Evolutionary conservation across 2,113 vertebrate genomes (phyloP).

Genomic region (Menura novaehollandiae): DNA sequence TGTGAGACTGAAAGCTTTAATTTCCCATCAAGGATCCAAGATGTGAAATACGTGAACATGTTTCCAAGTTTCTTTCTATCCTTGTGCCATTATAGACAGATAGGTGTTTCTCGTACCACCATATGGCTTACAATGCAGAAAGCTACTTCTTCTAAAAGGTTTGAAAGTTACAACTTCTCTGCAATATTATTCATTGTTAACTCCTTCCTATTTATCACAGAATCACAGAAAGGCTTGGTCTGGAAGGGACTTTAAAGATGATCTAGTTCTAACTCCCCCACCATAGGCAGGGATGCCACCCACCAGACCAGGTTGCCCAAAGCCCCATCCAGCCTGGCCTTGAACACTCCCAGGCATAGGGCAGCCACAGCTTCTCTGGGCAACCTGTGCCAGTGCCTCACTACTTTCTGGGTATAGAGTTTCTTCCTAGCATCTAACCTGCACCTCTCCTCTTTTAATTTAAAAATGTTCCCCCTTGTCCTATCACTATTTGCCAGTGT

Average conservation of each 20-base stretch:
- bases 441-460: not conserved
- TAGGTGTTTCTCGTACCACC: constrained; percentile 28
- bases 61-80: constrained; percentile 11
- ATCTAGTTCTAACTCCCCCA: not conserved
- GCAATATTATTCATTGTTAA: not conserved
- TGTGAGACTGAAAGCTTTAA: constrained; percentile 52
- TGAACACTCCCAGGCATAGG: not conserved
- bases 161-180: not conserved
- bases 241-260: not conserved
- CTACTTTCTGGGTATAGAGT: not conserved
- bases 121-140: not conserved
- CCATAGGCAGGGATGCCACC: not conserved
- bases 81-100: not conserved
- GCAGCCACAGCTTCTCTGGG: not conserved
- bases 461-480: not conserved
- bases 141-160: not conserved
- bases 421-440: not conserved
- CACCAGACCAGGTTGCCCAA: not conserved
- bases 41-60: not conserved
- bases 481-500: not conserved
- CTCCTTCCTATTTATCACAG: not conserved
- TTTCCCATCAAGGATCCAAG: constrained; percentile 39
- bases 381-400: not conserved
- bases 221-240: not conserved
- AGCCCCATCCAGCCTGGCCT: not conserved